Base-by-base conservation (phyloP, 2,797 vertebrate genomes). In the Gymnopithys bicolor region DNA sequence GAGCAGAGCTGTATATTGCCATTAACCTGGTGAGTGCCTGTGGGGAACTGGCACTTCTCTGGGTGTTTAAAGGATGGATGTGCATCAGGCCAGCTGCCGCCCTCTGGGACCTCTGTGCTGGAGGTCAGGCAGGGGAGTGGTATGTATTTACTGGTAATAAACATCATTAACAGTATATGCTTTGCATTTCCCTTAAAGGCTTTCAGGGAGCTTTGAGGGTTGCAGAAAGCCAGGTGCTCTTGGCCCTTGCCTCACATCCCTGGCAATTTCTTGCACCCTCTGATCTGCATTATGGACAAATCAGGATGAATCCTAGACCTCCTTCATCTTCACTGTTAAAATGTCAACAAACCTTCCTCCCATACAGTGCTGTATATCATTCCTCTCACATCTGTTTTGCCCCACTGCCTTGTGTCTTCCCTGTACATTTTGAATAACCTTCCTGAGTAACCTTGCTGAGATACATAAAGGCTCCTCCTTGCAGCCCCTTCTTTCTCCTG, bases 1-100 rank as follows among this genome's bases (percentile, higher is more conserved):
- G 0, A 96, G 84, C 80, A 90, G 84, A 93, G 81, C 92, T 88
- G 64, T 16, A 2, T 82, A 51, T 92, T 96, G 89, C 91, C 86
- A 95, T 96, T 97, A 97, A 97, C 91, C 85, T 96, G 82, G 87
- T 66, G 89, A 83, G 87, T 63, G 86, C 90, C 92, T 93, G 66
- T 62, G 56, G 91, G 84, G 70, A 96, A 37, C 43, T 13, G 78
- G 24, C 56, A 67, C 64, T 90, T 78, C 73, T 73, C 25, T 64
- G 53, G 48, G 46, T 77, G 33, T 87, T 93, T 64, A 67, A 53
- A 69, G 46, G 56, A 49, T 19, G 70, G 84, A 80, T 28, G 11
- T 67, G 45, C 64, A 75, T 27, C 43, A 45, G 82, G 88, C 70
- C 49, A 87, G 56, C 77, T 74, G 16, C 56, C 70, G 41, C 56